phyloP scores from a whole-genome alignment of 1,140 invertebrate species.

The Dinoponera quadriceps region DNA sequence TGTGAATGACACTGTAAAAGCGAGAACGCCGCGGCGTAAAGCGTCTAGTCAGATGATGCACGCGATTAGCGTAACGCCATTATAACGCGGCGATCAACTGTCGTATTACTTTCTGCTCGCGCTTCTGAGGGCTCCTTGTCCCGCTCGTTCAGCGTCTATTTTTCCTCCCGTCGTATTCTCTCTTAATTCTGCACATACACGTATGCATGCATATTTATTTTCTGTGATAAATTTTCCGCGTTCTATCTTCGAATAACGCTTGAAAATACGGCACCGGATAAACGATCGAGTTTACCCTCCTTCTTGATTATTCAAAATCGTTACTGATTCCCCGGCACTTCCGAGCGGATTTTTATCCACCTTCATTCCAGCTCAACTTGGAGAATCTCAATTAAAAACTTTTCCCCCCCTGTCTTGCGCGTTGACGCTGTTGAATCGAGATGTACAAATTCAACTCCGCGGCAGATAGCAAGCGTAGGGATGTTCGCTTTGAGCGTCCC shows the following conservation, averaged over 20 bases:
- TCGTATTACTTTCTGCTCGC: constrained; percentile 45
- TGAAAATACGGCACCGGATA: background rate
- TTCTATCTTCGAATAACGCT: background rate
- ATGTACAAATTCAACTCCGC: background rate
- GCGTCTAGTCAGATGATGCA: constrained; percentile 45
- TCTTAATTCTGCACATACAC: background rate
- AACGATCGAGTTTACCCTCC: background rate
- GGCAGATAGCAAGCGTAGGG: background rate
- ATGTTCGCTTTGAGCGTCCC: background rate
- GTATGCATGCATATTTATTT: no score
- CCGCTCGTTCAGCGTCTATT: constrained; percentile 25
- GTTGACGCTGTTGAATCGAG: background rate
- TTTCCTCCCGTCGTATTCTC: constrained; percentile 8
- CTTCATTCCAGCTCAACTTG: background rate
- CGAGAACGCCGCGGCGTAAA: constrained; percentile 26
- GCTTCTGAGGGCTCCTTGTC: constrained; percentile 27
- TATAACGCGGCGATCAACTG: constrained; percentile 54
- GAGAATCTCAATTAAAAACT: background rate
- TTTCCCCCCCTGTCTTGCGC: background rate
- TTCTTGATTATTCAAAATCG: no score
- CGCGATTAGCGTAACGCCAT: constrained; percentile 48
- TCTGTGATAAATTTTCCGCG: no score
- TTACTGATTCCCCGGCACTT: no score
- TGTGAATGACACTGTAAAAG: constrained; percentile 57
- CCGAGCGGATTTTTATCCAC: background rate